These are phyloP conservation scores for Chymomyza fuscimana DNA, from an alignment of 2,888 invertebrate genomes.

Conservation along the genomic window DNA sequence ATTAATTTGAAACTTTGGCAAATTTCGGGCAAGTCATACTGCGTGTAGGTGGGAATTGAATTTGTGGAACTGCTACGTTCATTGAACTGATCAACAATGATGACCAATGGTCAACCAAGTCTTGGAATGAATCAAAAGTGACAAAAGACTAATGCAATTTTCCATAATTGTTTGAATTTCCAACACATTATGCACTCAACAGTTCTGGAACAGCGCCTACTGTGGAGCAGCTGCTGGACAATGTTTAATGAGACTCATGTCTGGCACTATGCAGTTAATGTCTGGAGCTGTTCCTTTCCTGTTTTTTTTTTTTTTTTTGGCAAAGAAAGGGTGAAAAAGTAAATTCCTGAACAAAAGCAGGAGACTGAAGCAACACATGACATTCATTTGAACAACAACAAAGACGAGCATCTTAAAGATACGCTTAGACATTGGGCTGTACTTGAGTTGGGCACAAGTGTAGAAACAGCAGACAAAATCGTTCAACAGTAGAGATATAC, in stretches of 20 bases:
- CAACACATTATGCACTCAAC: background rate
- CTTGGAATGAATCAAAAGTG: background rate
- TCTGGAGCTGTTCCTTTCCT: slow-evolving; percentile 18
- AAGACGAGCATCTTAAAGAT: slow-evolving; percentile 19
- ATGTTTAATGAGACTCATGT: background rate
- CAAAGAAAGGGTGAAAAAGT: slow-evolving; percentile 33
- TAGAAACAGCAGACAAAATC: slow-evolving; percentile 48
- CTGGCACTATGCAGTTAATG: slow-evolving; percentile 9
- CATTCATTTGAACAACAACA: slow-evolving; percentile 40
- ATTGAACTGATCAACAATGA: background rate
- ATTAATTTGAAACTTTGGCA: background rate
- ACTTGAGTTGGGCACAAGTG: slow-evolving; percentile 67
- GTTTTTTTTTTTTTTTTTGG: slow-evolving; percentile 20
- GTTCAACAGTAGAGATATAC: background rate
- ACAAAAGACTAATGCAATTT: background rate
- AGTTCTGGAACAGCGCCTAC: background rate
- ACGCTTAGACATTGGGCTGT: slow-evolving; percentile 29
- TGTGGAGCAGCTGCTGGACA: background rate
- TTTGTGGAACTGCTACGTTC: background rate
- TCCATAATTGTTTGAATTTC: background rate
- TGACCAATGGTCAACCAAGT: background rate
- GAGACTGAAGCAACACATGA: slow-evolving; percentile 54
- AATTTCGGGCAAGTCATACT: slow-evolving; percentile 4
- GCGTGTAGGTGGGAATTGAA: background rate
- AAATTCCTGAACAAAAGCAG: slow-evolving; percentile 47